Evolutionary conservation across 2,888 invertebrate genomes (phyloP).

Genomic region (Erebia aethiops): DNA sequence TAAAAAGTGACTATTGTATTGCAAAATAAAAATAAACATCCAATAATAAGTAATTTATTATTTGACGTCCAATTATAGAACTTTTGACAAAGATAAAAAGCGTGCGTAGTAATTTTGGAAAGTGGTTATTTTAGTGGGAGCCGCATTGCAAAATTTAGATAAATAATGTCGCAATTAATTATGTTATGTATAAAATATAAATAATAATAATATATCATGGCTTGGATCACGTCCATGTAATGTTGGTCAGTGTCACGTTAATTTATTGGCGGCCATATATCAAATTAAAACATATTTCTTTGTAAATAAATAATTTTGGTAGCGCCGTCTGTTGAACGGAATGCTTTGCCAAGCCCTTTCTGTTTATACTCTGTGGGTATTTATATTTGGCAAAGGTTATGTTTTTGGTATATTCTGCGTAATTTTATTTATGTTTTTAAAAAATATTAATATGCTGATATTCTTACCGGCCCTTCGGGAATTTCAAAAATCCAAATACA

Average conservation of each 20-base stretch:
- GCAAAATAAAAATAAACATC: background rate
- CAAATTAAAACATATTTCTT: slow-evolving; percentile 41
- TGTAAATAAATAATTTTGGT: slow-evolving; percentile 37
- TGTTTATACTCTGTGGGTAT: background rate
- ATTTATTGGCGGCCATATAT: slow-evolving; percentile 42
- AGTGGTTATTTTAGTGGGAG: slow-evolving; percentile 33
- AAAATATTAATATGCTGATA: no score
- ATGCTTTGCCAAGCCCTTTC: slow-evolving; percentile 27
- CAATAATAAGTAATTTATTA: slow-evolving; percentile 4
- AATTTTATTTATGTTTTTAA: background rate
- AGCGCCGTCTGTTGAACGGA: slow-evolving; percentile 29
- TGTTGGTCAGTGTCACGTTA: slow-evolving; percentile 42
- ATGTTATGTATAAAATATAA: slow-evolving; percentile 27
- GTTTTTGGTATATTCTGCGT: background rate
- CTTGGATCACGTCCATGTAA: slow-evolving; percentile 43
- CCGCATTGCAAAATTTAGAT: slow-evolving; percentile 39
- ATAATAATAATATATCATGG: slow-evolving; percentile 41
- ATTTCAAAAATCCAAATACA: no score
- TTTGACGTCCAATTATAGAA: slow-evolving; percentile 4
- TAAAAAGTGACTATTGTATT: background rate
- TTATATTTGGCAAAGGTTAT: background rate
- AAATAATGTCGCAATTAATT: slow-evolving; percentile 41
- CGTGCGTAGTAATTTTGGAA: slow-evolving; percentile 30
- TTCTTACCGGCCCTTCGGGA: no score
- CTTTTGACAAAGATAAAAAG: slow-evolving; percentile 23